Evolutionary conservation across 2,113 vertebrate species (phyloP).

Genomic region (Diglossa brunneiventris): DNA sequence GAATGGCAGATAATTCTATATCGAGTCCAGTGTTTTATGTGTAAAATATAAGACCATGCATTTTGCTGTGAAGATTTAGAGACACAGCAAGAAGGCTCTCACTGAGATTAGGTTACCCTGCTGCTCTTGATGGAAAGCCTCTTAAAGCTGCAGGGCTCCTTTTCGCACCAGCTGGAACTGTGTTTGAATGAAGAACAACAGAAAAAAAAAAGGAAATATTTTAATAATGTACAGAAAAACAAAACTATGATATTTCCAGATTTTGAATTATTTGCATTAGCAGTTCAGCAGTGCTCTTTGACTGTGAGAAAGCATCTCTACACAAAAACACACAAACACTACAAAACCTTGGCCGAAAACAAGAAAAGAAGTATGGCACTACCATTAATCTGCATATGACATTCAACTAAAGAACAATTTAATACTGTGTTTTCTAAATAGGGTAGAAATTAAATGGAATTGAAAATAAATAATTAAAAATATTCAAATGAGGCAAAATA

Average conservation of each 20-base stretch:
- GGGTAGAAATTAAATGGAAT: not conserved
- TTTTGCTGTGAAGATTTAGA: not conserved
- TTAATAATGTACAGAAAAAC: not conserved
- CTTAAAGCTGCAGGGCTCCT: not conserved
- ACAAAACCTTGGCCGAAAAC: not conserved
- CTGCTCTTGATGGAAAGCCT: not conserved
- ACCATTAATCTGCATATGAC: not conserved
- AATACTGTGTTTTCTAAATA: not conserved
- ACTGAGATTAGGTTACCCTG: not conserved
- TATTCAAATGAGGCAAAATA: not conserved
- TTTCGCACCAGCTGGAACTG: not conserved
- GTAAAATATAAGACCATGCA: not conserved
- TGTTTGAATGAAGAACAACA: not conserved
- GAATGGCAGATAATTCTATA: not conserved
- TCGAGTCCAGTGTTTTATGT: not conserved
- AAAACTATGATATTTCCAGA: not conserved
- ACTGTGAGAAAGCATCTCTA: not conserved
- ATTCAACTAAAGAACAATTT: not conserved
- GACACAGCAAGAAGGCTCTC: not conserved
- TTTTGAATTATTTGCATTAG: not conserved
- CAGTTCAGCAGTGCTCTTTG: not conserved
- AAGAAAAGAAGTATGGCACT: not conserved
- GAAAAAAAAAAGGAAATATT: not conserved
- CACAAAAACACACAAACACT: too few species aligned
- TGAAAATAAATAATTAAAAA: not conserved